Base-by-base conservation (phyloP, 1,140 invertebrate species). In the Brachionus sp. region DNA sequence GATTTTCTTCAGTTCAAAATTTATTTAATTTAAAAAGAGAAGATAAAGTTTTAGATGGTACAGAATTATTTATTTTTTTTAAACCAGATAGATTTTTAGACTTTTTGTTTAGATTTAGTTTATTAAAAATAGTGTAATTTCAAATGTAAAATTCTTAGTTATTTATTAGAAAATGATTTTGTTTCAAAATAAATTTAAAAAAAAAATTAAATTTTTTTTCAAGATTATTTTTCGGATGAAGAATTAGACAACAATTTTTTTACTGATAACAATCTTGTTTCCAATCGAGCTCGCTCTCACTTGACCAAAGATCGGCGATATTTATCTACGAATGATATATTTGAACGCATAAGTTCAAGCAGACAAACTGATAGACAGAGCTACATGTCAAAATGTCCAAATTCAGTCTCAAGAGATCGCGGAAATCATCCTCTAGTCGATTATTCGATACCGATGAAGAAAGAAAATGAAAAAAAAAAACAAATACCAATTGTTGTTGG, bases 161-260 rank as follows among this genome's bases (percentile, higher is more conserved):
- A 66, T 66, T 33, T 35, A 23, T 23, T 66, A 5, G 7, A 3
- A 6, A 39, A n/a, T 35, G 16, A 70, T 39, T 37, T 16, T 39
- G 19, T n/a, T n/a, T 37, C 12, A n/a, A 70, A 70, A 19, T 0
- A 12, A 42, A 70, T 9, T n/a, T 68, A 6, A 13, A 35, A 13
- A 13, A n/a, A 70, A 70, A 70, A 37, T 57, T 57, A 16, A 37
- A 9, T n/a, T 70, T 42, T 6, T 70, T 70, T 70, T 39, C 3
- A 42, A 70, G 66, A 70, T 70, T 70, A 70, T 70, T 70, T 70
- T 39, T 70, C 35, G 33, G 66, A 70, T 23, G 66, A 70, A 70
- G 66, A 70, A 70, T 16, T 70, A 19, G 66, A 70, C 6, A 12
- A 19, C 1, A 35, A 70, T 39, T 19, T 70, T 70, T 70, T 39